A percentile compares a stretch with the other conserved stretches of the same genome.
Conservation (phyloP, 2,888 invertebrate genomes). For the Endomychus coccineus region DNA sequence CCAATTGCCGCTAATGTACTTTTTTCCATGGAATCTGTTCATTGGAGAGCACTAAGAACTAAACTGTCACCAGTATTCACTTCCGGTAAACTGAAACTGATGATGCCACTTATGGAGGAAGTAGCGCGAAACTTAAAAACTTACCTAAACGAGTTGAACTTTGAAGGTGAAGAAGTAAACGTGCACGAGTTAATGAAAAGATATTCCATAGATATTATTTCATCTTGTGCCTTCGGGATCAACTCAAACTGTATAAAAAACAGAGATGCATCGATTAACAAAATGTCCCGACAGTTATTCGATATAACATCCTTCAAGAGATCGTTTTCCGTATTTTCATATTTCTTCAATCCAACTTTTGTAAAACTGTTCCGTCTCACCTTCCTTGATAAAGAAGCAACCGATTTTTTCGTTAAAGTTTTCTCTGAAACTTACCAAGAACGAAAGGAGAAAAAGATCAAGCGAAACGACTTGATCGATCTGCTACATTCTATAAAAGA, state of each 20-base stretch:
- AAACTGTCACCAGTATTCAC: conserved; percentile 49
- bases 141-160: conserved; percentile 18
- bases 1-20: conserved; percentile 40
- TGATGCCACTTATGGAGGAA: conserved; percentile 44
- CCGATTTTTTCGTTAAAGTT: conserved; percentile 33
- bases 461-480: conserved; percentile 45
- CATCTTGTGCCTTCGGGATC: conserved; percentile 45
- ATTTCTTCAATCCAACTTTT: conserved; percentile 34
- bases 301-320: conserved; percentile 29
- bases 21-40: conserved; percentile 42
- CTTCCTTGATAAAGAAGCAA: conserved; percentile 32
- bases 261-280: conserved; percentile 37
- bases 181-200: conserved; percentile 11
- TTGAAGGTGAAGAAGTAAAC: conserved; percentile 10
- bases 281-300: conserved; percentile 37
- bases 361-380: conserved; percentile 35
- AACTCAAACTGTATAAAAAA: conserved; percentile 39
- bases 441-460: conserved; percentile 29
- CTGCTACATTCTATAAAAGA: conserved; percentile 37
- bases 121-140: conserved; percentile 33
- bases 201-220: conserved; percentile 40
- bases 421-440: conserved; percentile 34
- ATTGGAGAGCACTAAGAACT: conserved; percentile 47
- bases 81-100: conserved; percentile 48
- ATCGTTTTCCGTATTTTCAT: conserved; percentile 31